phyloP scores from a whole-genome alignment of 2,113 vertebrate genomes.

The Callipepla californica region DNA sequence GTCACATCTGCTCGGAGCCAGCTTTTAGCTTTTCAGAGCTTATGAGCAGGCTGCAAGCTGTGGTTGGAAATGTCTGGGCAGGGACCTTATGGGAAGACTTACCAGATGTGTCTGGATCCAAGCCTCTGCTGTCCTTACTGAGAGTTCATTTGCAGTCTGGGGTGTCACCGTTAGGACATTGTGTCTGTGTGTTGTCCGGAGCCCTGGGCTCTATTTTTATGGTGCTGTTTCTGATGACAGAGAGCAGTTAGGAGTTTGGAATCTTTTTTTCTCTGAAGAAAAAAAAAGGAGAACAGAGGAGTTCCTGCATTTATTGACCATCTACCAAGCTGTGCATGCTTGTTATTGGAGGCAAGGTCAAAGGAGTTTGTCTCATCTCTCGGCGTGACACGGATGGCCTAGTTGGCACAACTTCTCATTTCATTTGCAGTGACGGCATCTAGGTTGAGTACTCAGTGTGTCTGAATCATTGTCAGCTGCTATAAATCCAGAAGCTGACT shows the following conservation, averaged over 20 bases:
- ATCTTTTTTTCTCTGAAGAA: not conserved
- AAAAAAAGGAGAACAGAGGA: not conserved
- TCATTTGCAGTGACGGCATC: not conserved
- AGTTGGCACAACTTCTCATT: conserved; percentile 10
- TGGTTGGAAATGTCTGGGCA: not conserved
- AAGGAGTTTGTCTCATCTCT: not conserved
- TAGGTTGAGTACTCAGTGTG: not conserved
- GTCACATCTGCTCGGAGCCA: not conserved
- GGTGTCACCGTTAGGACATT: not conserved
- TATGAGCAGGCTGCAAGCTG: not conserved
- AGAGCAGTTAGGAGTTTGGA: not conserved
- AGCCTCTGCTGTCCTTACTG: not conserved
- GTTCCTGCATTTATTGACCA: not conserved
- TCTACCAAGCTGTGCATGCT: not conserved
- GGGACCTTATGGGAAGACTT: not conserved
- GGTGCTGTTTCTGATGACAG: not conserved
- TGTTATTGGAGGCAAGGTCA: conserved; percentile 5
- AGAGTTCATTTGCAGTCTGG: not conserved
- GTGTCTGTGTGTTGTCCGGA: not conserved
- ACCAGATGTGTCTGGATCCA: not conserved
- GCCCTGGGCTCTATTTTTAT: not conserved
- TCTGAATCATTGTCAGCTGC: conserved; percentile 61
- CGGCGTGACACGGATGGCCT: not conserved
- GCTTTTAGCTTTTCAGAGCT: not conserved
- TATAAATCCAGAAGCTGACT: conserved; percentile 23